Conservation (phyloP, 2,888 invertebrate genomes). For the Rambutsinella grinnellia region DNA sequence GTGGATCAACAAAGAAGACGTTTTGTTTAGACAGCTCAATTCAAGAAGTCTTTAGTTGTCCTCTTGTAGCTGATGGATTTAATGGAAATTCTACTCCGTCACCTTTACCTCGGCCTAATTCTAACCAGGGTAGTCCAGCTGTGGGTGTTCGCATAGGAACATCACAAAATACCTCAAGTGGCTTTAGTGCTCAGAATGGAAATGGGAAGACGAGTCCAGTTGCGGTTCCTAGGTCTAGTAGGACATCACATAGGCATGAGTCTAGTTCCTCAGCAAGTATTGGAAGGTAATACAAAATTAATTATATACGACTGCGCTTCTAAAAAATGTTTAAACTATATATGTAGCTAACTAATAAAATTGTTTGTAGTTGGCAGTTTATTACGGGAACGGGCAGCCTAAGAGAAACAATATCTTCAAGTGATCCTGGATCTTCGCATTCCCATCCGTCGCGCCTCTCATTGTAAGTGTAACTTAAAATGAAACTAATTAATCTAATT, state of each 20-base stretch:
- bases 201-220: conserved; percentile 75
- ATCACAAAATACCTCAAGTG: conserved; percentile 3
- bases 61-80: conserved; percentile 9
- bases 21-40: conserved; percentile 24
- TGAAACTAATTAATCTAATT: too few species aligned
- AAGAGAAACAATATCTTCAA: conserved; percentile 72
- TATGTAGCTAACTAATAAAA: background rate
- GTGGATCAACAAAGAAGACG: conserved; percentile 33
- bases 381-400: conserved; percentile 79
- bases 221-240: conserved; percentile 74
- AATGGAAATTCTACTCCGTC: conserved; percentile 34
- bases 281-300: conserved; percentile 68
- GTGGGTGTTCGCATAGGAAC: conserved; percentile 1
- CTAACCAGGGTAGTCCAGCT: conserved; percentile 31
- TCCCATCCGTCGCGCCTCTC: conserved; percentile 66
- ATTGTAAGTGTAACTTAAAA: conserved; percentile 57
- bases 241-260: conserved; percentile 73
- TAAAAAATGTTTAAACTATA: background rate
- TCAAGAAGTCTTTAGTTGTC: conserved; percentile 8
- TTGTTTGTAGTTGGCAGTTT: conserved; percentile 76
- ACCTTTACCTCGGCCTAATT: conserved; percentile 27
- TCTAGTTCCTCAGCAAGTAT: conserved; percentile 74
- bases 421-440: conserved; percentile 68
- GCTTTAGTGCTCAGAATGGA: conserved; percentile 25
- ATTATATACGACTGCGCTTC: background rate